Evolutionary conservation across 2,888 invertebrate genomes (phyloP).

Genomic region (Hoplodrina ambigua): DNA sequence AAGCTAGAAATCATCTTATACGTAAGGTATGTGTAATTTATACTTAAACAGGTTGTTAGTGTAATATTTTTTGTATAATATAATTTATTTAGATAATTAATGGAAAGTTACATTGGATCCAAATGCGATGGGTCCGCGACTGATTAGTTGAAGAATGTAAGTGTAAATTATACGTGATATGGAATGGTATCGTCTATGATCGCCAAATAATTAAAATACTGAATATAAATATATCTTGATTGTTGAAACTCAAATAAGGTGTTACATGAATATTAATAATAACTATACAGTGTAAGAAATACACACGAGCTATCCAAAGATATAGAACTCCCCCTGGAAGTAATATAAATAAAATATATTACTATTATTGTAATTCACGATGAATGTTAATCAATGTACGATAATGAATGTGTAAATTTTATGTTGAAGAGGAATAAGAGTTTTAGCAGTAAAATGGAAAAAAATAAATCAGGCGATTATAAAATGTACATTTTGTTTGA

Average conservation of each 20-base stretch:
- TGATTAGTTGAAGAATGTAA: constrained; percentile 89
- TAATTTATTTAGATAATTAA: constrained; percentile 89
- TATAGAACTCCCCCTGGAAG: constrained; percentile 74
- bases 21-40: constrained; percentile 82
- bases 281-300: constrained; percentile 64
- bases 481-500: constrained; percentile 78
- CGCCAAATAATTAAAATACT: constrained; percentile 88
- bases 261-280: constrained; percentile 75
- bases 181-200: constrained; percentile 87
- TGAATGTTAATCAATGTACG: constrained; percentile 86
- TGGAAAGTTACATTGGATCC: constrained; percentile 88
- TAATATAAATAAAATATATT: constrained; percentile 68
- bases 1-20: constrained; percentile 78
- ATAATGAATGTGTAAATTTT: constrained; percentile 86
- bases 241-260: constrained; percentile 84
- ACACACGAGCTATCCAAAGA: constrained; percentile 76
- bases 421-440: constrained; percentile 81
- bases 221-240: constrained; percentile 80
- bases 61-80: constrained; percentile 90
- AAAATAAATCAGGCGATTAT: constrained; percentile 87
- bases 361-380: constrained; percentile 76
- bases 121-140: constrained; percentile 85
- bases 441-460: constrained; percentile 82
- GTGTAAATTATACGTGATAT: constrained; percentile 87
- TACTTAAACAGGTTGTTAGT: constrained; percentile 82